Percentiles rank a stretch among this genome's conserved stretches.
Conservation (phyloP, 2,888 invertebrate genomes). For the Drosophila setosimentum region DNA sequence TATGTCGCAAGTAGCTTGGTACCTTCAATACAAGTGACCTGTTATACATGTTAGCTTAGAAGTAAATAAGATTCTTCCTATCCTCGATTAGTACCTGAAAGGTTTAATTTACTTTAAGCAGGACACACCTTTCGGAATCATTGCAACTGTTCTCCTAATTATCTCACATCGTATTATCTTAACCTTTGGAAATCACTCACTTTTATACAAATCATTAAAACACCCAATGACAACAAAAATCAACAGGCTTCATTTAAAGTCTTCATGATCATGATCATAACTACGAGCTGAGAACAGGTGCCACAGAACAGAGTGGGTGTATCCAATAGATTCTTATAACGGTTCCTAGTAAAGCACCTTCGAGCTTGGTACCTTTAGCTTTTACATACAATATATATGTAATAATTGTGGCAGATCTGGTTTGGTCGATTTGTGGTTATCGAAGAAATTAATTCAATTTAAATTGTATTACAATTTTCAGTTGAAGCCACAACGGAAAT, state of each 20-base stretch:
- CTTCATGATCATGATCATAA: neutral
- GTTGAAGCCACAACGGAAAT: neutral
- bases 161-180: neutral
- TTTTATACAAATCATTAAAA: neutral
- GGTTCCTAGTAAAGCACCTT: neutral
- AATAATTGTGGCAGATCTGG: neutral
- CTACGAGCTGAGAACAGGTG: neutral
- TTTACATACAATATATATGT: neutral
- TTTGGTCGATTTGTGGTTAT: neutral
- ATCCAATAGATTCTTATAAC: neutral
- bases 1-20: too few species aligned
- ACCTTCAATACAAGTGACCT: too few species aligned
- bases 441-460: neutral
- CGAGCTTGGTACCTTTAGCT: neutral
- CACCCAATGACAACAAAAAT: neutral
- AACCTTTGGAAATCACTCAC: neutral
- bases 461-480: neutral
- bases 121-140: too few species aligned
- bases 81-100: too few species aligned
- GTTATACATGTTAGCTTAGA: too few species aligned
- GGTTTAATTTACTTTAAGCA: neutral
- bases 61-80: too few species aligned
- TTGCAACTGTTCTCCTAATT: neutral
- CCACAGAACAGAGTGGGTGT: neutral
- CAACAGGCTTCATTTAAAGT: neutral